These are phyloP conservation scores for Danaus melanippus DNA, from an alignment of 1,140 invertebrate genomes.

Conservation along the genomic window DNA sequence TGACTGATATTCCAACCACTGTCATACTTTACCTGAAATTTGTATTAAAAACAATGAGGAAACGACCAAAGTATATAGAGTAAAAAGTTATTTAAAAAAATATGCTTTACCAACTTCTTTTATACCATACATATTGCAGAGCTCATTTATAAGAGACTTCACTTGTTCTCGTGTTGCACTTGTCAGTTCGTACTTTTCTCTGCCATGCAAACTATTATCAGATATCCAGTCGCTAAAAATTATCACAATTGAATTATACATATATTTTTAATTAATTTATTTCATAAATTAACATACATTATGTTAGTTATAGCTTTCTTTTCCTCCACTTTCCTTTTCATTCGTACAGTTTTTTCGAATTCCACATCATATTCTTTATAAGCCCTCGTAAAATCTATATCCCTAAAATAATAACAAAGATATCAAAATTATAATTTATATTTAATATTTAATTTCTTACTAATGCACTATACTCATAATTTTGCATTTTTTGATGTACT, in stretches of 20 bases:
- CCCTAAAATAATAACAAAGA: conserved; percentile 32
- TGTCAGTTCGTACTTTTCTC: conserved; percentile 54
- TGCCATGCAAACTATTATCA: conserved; percentile 49
- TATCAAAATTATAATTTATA: conserved; percentile 3
- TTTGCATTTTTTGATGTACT: not conserved
- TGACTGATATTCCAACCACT: conserved; percentile 92
- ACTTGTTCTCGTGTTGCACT: conserved; percentile 58
- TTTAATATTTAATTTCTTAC: not conserved
- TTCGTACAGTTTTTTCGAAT: conserved; percentile 50
- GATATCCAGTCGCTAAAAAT: conserved; percentile 52
- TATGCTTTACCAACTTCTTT: conserved; percentile 65
- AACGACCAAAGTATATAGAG: not conserved
- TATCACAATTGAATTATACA: conserved; percentile 7
- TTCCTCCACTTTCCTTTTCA: conserved; percentile 58
- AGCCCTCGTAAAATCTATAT: conserved; percentile 41
- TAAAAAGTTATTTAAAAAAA: conserved; percentile 14
- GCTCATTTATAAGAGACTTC: conserved; percentile 40
- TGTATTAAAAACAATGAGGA: not conserved
- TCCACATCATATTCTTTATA: conserved; percentile 52
- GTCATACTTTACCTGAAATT: conserved; percentile 73
- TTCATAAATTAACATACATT: conserved; percentile 36
- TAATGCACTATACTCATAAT: conserved; percentile 1
- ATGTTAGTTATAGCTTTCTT: conserved; percentile 50
- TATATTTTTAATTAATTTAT: not conserved
- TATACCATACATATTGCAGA: conserved; percentile 61